Base-by-base conservation (phyloP, 2,797 vertebrate species). In the Bufotes viridis region DNA sequence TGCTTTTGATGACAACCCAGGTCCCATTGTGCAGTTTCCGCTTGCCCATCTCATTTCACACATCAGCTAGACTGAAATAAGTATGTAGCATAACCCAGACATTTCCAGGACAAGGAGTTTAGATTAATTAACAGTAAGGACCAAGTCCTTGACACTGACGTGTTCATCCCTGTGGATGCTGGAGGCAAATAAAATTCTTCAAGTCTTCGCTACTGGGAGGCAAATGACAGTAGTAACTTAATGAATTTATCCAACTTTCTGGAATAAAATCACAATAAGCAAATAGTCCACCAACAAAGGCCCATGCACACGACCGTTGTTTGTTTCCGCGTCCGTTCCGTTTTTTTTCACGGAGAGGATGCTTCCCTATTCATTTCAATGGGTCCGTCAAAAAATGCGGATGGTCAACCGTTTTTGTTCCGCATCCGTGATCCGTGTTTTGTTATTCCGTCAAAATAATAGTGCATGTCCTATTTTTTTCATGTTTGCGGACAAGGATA, bases 41-140 rank as follows among this genome's bases (percentile, higher is more conserved):
- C 60, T 65, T 81, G 11, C 34, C 49, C 60, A 63, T 65, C 42
- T 65, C 18, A 65, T 51, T 42, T n/a, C 34, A 65, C 58, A 65
- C 58, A 61, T 13, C 60, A 49, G 74, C 65, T 57, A 51, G 49
- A 70, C 75, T 29, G 6, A n/a, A 74, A 20, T 22, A 87, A 34
- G 58, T 75, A 17, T 24, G 72, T 14, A 51, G 22, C 55, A 61
- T 63, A 69, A 79, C 34, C 49, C 74, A 70, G 81, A 88, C 72
- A 79, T 79, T 88, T 78, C 22, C 49, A 67, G 63, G 67, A 79
- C 74, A 88, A 82, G 79, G 65, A 63, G 81, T 88, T 51, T 60
- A 42, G 14, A 70, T 79, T 88, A 69, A 88, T 88, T 57, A 84
- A 88, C 74, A 79, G 12, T 55, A 78, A 51, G 78, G 74, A 88